Percentiles rank a stretch among this genome's conserved stretches.
phyloP scores from a whole-genome alignment of 1,140 invertebrate species.

The Danaus plexippus region DNA sequence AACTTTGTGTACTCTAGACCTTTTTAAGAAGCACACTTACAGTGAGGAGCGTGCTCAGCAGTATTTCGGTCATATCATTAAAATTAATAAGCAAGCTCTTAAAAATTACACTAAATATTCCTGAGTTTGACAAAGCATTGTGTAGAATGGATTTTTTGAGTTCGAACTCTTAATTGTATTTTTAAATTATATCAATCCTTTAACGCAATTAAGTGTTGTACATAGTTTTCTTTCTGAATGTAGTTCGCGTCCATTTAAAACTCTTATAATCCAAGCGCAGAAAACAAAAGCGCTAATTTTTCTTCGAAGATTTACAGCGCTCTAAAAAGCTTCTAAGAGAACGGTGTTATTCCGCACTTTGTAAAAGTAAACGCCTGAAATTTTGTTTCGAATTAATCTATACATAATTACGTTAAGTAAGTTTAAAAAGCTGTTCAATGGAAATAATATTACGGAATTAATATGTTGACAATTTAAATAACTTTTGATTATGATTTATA shows the following conservation, averaged over 20 bases:
- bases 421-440: too few species aligned
- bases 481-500: too few species aligned
- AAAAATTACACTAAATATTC: constrained; percentile 8
- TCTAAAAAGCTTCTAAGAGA: constrained; percentile 18
- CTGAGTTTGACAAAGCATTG: too few species aligned
- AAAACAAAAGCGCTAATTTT: constrained; percentile 23
- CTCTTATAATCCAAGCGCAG: constrained; percentile 21
- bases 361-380: constrained; percentile 6
- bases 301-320: constrained; percentile 26
- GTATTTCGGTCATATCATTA: constrained; percentile 29
- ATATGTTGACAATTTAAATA: too few species aligned
- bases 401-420: too few species aligned
- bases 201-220: too few species aligned
- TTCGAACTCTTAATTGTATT: too few species aligned
- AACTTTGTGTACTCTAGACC: constrained; percentile 29
- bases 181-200: too few species aligned
- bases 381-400: not conserved
- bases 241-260: constrained; percentile 11
- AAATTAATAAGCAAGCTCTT: constrained; percentile 26
- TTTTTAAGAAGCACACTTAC: constrained; percentile 28
- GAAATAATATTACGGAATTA: too few species aligned
- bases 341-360: constrained; percentile 14
- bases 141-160: too few species aligned
- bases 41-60: constrained; percentile 23
- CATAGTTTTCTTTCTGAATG: too few species aligned